Evolutionary conservation across 2,797 vertebrate genomes (phyloP), one percentile per base, ranked within the genome.

Genomic region (Pelochelys cantorii): DNA sequence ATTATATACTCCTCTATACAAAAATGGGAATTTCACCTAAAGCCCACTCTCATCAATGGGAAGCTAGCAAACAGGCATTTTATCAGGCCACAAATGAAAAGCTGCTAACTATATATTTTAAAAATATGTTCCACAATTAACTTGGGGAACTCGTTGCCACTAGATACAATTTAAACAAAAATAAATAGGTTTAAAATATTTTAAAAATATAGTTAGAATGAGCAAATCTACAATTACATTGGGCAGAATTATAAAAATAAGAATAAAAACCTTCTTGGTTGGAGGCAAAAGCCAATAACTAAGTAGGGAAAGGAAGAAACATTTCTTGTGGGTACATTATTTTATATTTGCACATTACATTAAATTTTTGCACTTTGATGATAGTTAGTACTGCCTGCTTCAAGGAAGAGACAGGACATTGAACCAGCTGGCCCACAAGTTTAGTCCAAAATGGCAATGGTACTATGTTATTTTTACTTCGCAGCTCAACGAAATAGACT

Each of bases 391-490:
- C 68, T 71, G 17, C 8, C n/a, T 68, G 62, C 62, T 68, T 48
- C 7, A 48, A 48, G 62, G 11, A 15, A 71, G 68, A 71, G 34
- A 71, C 34, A 71, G 34, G 68, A 71, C n/a, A 71, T 20, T 37
- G 68, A 71, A 37, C 20, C 11, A 71, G 68, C 22, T 71, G 68
- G 34, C 34, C n/a, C 11, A 71, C 20, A 34, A 18, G 34, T 22
- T 18, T 18, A 17, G n/a, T 22, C n/a, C 18, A 37, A 9, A 37
- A 54, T 1, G 20, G 3, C 4, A 86, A 17, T 5, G 14, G 14
- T 25, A 10, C 34, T 48, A 4, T 0, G 0, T 17, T 11, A 83
- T 55, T 53, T 71, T 29, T 29, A 55, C 1, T n/a, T 54, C 13
- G 5, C 10, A 25, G 7, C 22, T 84, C 79, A 52, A 79, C 79